Evolutionary conservation across 2,888 invertebrate genomes (phyloP).

Genomic region (Aricia artaxerxes): DNA sequence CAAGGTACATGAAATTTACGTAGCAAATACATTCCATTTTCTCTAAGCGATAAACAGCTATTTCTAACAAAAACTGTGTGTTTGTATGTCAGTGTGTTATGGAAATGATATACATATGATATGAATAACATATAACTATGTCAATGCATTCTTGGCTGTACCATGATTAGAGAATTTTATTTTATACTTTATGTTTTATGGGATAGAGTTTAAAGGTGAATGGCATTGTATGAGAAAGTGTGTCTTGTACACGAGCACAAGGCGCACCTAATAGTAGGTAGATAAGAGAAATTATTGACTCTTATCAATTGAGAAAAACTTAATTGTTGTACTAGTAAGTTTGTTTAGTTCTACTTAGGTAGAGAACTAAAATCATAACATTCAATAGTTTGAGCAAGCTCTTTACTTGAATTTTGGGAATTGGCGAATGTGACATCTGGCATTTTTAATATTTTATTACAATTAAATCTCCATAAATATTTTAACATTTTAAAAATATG

Average conservation of each 20-base stretch:
- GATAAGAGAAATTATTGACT: slow-evolving; percentile 10
- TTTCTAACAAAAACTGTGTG: neutral
- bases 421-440: no score
- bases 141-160: neutral
- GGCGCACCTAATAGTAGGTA: neutral
- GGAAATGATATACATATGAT: slow-evolving; percentile 6
- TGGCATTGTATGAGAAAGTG: neutral
- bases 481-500: no score
- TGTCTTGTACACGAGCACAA: neutral
- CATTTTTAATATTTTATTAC: no score
- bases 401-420: no score
- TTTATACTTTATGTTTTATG: neutral
- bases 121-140: slow-evolving; percentile 6
- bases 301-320: neutral
- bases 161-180: neutral
- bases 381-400: no score
- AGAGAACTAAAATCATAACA: neutral
- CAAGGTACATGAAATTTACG: neutral
- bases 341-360: neutral
- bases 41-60: neutral
- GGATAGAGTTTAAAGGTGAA: neutral
- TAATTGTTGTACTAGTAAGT: neutral
- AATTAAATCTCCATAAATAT: no score
- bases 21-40: neutral
- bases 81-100: slow-evolving; percentile 15